Conservation (phyloP, 2,888 invertebrate genomes). For the Archips crataeganus region DNA sequence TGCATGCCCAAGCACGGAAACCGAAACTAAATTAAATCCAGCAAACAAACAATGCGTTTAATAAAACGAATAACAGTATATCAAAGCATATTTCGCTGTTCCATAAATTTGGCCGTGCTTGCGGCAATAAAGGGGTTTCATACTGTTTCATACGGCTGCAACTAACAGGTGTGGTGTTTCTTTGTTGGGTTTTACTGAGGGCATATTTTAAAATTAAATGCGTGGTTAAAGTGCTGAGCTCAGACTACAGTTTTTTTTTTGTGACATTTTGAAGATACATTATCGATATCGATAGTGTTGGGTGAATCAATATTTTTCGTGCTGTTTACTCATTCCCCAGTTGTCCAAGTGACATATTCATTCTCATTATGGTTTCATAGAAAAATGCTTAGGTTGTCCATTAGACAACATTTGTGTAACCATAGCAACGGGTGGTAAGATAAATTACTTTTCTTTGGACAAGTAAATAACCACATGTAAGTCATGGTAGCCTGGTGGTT, state of each 20-base stretch:
- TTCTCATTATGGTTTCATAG: too few relatives aligned
- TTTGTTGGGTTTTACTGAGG: conserved; percentile 39
- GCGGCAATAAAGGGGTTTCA: conserved; percentile 37
- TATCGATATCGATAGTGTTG: too few relatives aligned
- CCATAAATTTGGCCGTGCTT: conserved; percentile 38
- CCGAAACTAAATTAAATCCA: conserved; percentile 41
- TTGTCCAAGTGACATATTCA: too few relatives aligned
- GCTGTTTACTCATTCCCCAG: too few relatives aligned
- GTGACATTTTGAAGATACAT: too few relatives aligned
- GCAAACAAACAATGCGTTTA: conserved; percentile 40
- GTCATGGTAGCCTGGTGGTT: too few relatives aligned
- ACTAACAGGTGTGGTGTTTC: conserved; percentile 36
- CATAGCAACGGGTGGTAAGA: too few relatives aligned
- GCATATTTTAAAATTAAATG: conserved; percentile 40
- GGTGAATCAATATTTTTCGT: too few relatives aligned
- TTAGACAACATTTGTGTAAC: too few relatives aligned
- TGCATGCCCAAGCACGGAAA: conserved; percentile 14
- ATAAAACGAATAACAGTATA: conserved; percentile 42
- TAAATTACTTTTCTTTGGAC: too few relatives aligned
- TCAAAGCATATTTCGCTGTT: conserved; percentile 40
- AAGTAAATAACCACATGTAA: too few relatives aligned
- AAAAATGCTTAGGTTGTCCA: too few relatives aligned
- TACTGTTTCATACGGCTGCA: conserved; percentile 35
- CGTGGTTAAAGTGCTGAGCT: conserved; percentile 10
- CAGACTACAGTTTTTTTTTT: background rate